Conservation (phyloP, 1,140 invertebrate species). For the Episyrphus balteatus region DNA sequence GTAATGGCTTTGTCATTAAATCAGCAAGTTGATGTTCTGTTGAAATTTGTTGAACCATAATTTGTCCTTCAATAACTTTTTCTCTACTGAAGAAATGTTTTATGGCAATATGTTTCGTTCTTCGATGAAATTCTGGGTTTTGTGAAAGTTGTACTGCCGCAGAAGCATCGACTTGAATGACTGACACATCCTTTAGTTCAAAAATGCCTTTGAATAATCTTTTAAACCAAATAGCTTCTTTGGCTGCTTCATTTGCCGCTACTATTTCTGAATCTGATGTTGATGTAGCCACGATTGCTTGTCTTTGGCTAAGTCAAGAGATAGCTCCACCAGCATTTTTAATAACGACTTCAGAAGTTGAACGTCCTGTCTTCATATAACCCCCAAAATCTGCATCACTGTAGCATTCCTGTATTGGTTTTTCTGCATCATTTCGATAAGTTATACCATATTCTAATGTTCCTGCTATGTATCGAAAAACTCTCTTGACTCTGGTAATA, state of each 20-base stretch:
- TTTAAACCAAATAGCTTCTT: constrained; percentile 33
- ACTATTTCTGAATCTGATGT: constrained; percentile 40
- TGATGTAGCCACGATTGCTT: constrained; percentile 25
- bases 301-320: constrained; percentile 30
- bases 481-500: constrained; percentile 19
- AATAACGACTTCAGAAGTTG: constrained; percentile 21
- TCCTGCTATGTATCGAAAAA: constrained; percentile 26
- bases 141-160: no score
- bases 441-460: constrained; percentile 20
- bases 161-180: constrained; percentile 15
- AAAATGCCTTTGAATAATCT: constrained; percentile 1
- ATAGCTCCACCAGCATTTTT: constrained; percentile 23
- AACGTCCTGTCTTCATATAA: constrained; percentile 21
- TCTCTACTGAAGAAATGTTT: constrained; percentile 32
- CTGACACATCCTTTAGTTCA: constrained; percentile 5
- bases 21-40: constrained; percentile 19
- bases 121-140: constrained; percentile 24
- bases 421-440: constrained; percentile 11
- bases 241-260: constrained; percentile 32
- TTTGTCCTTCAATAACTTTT: constrained; percentile 11
- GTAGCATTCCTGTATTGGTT: constrained; percentile 16
- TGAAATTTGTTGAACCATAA: constrained; percentile 8
- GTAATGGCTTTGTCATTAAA: constrained; percentile 24
- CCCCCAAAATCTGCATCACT: constrained; percentile 33
- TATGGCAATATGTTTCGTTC: constrained; percentile 37